Conservation (phyloP, 2,888 invertebrate genomes). For the Alsophila aescularia region DNA sequence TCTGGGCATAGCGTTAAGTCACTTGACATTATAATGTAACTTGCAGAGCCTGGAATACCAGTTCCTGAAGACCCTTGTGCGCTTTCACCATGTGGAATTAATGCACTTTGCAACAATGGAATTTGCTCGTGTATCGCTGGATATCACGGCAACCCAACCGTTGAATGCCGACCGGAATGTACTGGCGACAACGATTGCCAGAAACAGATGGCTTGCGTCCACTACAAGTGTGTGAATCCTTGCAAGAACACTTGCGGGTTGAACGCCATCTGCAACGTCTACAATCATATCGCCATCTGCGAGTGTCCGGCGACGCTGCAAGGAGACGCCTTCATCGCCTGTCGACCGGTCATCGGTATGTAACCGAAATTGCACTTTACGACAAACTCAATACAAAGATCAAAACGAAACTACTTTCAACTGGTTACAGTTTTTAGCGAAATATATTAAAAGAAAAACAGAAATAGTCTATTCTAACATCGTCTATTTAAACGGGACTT, state of each 20-base stretch:
- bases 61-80: conserved; percentile 82
- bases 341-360: conserved; percentile 82
- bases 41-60: conserved; percentile 63
- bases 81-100: conserved; percentile 87
- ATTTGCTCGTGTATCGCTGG: conserved; percentile 86
- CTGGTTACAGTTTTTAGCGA: no score
- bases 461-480: no score
- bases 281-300: conserved; percentile 91
- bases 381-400: no score
- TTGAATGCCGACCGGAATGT: conserved; percentile 91
- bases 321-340: conserved; percentile 91
- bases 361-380: conserved; percentile 3
- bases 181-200: conserved; percentile 89
- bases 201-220: conserved; percentile 88
- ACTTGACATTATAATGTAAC: conserved; percentile 2
- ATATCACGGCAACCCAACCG: conserved; percentile 87
- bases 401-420: neutral
- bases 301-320: conserved; percentile 88
- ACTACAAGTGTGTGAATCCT: conserved; percentile 90
- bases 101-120: conserved; percentile 84
- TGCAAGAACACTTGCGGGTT: conserved; percentile 89
- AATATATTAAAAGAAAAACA: no score
- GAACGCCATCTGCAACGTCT: conserved; percentile 89
- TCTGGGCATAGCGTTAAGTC: no score
- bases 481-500: no score